These are phyloP conservation scores for Laspeyria flexula DNA, from an alignment of 2,888 invertebrate genomes.

Conservation along the genomic window DNA sequence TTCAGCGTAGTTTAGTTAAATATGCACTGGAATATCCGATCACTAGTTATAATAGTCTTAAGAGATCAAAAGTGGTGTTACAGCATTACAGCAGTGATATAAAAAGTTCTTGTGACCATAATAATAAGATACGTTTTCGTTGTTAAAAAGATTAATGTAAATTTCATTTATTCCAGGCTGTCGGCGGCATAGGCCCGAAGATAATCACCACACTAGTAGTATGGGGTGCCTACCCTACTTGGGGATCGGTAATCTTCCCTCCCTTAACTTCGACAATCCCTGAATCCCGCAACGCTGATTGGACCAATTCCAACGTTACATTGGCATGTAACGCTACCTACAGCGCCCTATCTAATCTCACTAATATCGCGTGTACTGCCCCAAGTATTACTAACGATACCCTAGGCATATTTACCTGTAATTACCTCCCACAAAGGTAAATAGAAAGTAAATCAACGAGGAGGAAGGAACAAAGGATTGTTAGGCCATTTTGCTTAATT, in stretches of 20 bases:
- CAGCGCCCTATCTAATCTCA: slow-evolving; percentile 25
- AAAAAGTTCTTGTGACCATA: too few species aligned
- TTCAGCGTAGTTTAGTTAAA: too few species aligned
- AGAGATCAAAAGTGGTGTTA: too few species aligned
- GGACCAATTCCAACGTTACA: slow-evolving; percentile 33
- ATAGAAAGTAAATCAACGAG: slow-evolving; percentile 10
- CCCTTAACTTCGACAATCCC: slow-evolving; percentile 34
- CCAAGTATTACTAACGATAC: neutral
- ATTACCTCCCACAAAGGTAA: slow-evolving; percentile 48
- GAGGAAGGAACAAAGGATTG: too few species aligned
- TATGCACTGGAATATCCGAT: too few species aligned
- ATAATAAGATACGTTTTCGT: too few species aligned
- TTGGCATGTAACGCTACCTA: slow-evolving; percentile 41
- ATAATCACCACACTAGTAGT: slow-evolving; percentile 90
- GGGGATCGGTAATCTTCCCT: slow-evolving; percentile 89
- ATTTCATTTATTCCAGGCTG: slow-evolving; percentile 75
- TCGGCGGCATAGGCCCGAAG: slow-evolving; percentile 92
- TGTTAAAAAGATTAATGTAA: neutral
- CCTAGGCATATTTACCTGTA: slow-evolving; percentile 55
- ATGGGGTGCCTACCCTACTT: slow-evolving; percentile 90
- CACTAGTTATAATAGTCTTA: too few species aligned
- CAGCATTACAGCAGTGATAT: too few species aligned
- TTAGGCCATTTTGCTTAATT: slow-evolving; percentile 13
- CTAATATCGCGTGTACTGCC: slow-evolving; percentile 54
- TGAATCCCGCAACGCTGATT: neutral